These are phyloP conservation scores for Drosophila triauraria DNA, from an alignment of 1,140 invertebrate species.

Conservation along the genomic window DNA sequence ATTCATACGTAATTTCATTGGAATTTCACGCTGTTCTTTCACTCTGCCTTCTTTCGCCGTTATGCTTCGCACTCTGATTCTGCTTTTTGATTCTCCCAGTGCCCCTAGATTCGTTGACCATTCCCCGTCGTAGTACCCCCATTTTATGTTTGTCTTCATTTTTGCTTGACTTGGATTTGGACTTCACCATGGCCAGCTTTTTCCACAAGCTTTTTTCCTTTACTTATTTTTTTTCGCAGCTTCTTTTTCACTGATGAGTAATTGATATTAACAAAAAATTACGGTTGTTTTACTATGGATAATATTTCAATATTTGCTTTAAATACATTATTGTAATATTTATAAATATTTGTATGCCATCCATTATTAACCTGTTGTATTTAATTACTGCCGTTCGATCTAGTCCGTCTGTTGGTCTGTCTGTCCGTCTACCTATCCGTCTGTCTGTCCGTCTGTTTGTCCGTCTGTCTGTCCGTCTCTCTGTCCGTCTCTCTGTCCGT, in stretches of 20 bases:
- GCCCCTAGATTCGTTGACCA: constrained; percentile 20
- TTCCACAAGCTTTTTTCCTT: neutral
- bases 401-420: no score
- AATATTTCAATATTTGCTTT: neutral
- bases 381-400: no score
- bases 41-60: constrained; percentile 33
- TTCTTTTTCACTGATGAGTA: neutral
- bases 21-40: constrained; percentile 56
- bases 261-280: no score
- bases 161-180: neutral
- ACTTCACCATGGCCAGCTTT: neutral
- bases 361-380: no score
- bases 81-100: constrained; percentile 15
- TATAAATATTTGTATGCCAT: no score
- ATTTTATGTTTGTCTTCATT: constrained; percentile 10
- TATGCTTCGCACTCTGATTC: constrained; percentile 30
- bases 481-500: no score
- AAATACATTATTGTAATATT: neutral
- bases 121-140: constrained; percentile 1
- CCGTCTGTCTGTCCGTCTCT: no score
- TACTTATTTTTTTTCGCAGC: neutral
- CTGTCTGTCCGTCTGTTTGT: no score
- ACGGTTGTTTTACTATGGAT: no score
- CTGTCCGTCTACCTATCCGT: no score
- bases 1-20: constrained; percentile 71